A percentile compares a stretch with the other conserved stretches of the same genome.
Conservation (phyloP, 2,113 vertebrate genomes). For the Bufo gargarizans region DNA sequence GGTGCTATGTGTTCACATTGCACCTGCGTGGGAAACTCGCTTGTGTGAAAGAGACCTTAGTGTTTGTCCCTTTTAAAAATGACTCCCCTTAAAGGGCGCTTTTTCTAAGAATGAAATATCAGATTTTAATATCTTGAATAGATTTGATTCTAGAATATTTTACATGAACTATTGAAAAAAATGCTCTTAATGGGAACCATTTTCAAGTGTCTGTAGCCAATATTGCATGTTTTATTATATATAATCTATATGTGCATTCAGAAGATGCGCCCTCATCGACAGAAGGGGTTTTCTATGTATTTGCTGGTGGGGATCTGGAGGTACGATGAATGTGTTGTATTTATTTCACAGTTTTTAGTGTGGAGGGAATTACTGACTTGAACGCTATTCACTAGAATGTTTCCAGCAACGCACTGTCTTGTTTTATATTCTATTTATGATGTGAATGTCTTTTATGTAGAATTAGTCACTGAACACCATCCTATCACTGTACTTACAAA, state of each 20-base stretch:
- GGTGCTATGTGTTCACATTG: too few species aligned
- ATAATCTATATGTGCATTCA: too few species aligned
- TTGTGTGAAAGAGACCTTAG: background rate
- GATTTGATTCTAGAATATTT: background rate
- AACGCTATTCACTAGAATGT: constrained; percentile 23
- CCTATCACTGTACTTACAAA: background rate
- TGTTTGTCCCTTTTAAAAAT: background rate
- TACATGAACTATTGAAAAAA: background rate
- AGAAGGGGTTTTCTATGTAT: background rate
- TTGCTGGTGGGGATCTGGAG: background rate
- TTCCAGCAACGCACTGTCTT: background rate
- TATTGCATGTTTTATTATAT: background rate
- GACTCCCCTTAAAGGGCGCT: constrained; percentile 8
- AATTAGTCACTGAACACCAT: background rate
- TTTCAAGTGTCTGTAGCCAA: background rate
- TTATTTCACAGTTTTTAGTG: constrained; percentile 23
- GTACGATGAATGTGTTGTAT: constrained; percentile 28
- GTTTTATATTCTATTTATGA: constrained; percentile 47
- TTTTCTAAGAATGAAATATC: background rate
- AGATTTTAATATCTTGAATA: constrained; percentile 8
- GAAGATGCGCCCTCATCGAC: background rate
- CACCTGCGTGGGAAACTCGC: too few species aligned
- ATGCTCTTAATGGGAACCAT: background rate
- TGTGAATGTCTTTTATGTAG: background rate
- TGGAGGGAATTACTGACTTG: background rate